Percentiles rank a stretch among this genome's conserved stretches.
Conservation (phyloP, 2,888 invertebrate species). For the Apeira syringaria region DNA sequence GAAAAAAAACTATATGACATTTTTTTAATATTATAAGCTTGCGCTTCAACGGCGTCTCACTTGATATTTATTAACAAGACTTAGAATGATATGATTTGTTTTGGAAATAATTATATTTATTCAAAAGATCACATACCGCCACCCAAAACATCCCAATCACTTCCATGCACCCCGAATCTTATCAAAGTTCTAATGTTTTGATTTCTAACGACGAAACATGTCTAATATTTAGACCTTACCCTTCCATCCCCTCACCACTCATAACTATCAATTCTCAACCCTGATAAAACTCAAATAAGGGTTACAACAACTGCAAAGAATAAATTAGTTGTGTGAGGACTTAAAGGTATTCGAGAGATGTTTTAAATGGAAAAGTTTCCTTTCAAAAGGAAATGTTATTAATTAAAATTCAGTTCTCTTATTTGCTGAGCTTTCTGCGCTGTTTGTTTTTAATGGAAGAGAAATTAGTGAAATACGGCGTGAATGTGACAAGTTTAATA, state of each 20-base stretch:
- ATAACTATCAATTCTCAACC: slow-evolving; percentile 19
- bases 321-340: slow-evolving; percentile 20
- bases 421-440: slow-evolving; percentile 26
- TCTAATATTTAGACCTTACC: slow-evolving; percentile 63
- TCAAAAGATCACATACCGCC: slow-evolving; percentile 38
- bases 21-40: too few relatives aligned
- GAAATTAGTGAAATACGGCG: background rate
- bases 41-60: too few relatives aligned
- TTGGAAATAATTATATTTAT: too few relatives aligned
- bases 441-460: slow-evolving; percentile 21
- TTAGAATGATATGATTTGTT: too few relatives aligned
- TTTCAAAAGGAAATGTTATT: slow-evolving; percentile 50
- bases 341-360: slow-evolving; percentile 53
- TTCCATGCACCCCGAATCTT: slow-evolving; percentile 41
- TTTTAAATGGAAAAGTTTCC: slow-evolving; percentile 53
- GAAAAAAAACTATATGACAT: too few relatives aligned
- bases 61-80: too few relatives aligned
- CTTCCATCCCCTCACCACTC: slow-evolving; percentile 33
- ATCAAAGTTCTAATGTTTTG: slow-evolving; percentile 61
- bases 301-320: slow-evolving; percentile 2
- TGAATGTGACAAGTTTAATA: background rate
- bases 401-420: slow-evolving; percentile 49
- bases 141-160: slow-evolving; percentile 26
- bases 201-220: slow-evolving; percentile 74
- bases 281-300: slow-evolving; percentile 28